These are phyloP conservation scores for Chaetogeoica ovagalla DNA, from an alignment of 2,888 invertebrate species.

Conservation along the genomic window DNA sequence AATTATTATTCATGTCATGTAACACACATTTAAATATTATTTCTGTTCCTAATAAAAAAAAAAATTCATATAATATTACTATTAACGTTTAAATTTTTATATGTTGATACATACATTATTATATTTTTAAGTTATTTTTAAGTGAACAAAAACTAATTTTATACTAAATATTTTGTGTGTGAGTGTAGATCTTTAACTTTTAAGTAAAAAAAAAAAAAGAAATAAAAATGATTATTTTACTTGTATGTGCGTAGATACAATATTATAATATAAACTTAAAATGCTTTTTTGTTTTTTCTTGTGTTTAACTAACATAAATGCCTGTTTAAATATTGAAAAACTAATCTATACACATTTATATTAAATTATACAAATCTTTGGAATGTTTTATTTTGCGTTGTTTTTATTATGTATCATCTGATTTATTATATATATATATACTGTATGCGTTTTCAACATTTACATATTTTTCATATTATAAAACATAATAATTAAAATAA, in stretches of 20 bases:
- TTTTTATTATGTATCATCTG: not conserved
- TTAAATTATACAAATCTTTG: slow-evolving; percentile 25
- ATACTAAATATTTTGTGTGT: slow-evolving; percentile 36
- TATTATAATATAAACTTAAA: slow-evolving; percentile 15
- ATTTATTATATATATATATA: not conserved
- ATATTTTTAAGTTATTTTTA: slow-evolving; percentile 35
- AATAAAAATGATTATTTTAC: slow-evolving; percentile 6
- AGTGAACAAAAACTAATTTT: slow-evolving; percentile 42
- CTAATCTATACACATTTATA: slow-evolving; percentile 15
- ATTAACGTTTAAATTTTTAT: slow-evolving; percentile 21
- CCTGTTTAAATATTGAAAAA: slow-evolving; percentile 22
- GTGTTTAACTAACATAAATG: slow-evolving; percentile 11
- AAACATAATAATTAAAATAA: not conserved
- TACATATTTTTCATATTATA: not conserved
- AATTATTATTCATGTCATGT: not conserved
- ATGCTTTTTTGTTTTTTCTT: slow-evolving; percentile 17
- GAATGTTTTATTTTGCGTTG: slow-evolving; percentile 18
- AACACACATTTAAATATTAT: slow-evolving; percentile 4
- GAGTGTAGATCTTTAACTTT: slow-evolving; percentile 3
- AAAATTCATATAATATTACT: slow-evolving; percentile 3
- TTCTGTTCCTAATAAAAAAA: slow-evolving; percentile 12
- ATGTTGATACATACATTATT: slow-evolving; percentile 30
- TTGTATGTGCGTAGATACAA: slow-evolving; percentile 6
- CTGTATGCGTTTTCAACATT: too few relatives aligned
- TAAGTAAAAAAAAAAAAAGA: slow-evolving; percentile 6